Conservation (phyloP, 2,888 invertebrate genomes). For the Alsophila aescularia region DNA sequence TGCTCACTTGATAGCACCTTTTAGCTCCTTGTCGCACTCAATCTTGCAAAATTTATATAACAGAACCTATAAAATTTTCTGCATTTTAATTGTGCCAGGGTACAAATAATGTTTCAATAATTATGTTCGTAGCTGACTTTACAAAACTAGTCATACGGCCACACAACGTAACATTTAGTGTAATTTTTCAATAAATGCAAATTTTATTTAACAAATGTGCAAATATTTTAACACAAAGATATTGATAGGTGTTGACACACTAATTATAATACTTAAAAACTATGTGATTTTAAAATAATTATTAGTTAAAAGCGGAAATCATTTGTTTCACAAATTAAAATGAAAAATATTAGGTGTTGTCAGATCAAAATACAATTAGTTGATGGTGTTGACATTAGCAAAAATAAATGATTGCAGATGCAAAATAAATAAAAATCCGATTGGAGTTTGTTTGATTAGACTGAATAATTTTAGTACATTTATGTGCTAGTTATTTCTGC, state of each 20-base stretch:
- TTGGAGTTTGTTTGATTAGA: too few relatives aligned
- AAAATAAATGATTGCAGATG: neutral
- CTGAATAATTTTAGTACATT: too few relatives aligned
- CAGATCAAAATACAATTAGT: constrained; percentile 13
- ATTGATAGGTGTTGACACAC: constrained; percentile 30
- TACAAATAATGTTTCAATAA: constrained; percentile 14
- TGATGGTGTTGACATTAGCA: constrained; percentile 4
- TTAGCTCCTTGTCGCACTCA: constrained; percentile 8
- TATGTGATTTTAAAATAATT: constrained; percentile 17
- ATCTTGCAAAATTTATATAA: neutral
- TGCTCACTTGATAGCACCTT: neutral
- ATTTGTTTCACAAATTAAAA: neutral
- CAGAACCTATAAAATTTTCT: neutral
- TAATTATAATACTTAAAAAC: constrained; percentile 23
- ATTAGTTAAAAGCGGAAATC: constrained; percentile 2
- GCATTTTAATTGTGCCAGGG: neutral
- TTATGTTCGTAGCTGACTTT: neutral
- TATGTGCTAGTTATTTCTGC: too few relatives aligned
- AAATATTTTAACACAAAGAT: constrained; percentile 23
- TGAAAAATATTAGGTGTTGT: constrained; percentile 2
- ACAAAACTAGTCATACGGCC: constrained; percentile 26
- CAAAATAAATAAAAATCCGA: too few relatives aligned
- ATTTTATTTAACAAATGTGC: constrained; percentile 20
- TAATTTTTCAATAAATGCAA: constrained; percentile 27
- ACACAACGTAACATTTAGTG: constrained; percentile 17